Evolutionary conservation across 2,888 invertebrate species (phyloP).

Genomic region (Drosophila parthenogenetica): DNA sequence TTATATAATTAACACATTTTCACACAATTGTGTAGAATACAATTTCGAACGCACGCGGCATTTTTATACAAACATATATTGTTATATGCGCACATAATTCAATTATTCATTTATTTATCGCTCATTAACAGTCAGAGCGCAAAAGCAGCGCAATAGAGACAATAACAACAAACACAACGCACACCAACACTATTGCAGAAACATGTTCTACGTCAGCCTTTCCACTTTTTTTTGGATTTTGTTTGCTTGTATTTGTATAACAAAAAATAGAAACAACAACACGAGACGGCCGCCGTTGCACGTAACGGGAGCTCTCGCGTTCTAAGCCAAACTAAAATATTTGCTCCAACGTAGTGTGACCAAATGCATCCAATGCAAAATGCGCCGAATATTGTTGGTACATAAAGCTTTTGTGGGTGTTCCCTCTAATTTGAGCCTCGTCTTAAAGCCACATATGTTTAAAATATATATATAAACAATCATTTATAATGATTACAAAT

Average conservation of each 20-base stretch:
- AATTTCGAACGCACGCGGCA: slow-evolving; percentile 49
- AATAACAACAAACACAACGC: slow-evolving; percentile 53
- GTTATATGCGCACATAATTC: slow-evolving; percentile 64
- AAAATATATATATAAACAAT: not conserved
- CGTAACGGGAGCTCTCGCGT: slow-evolving; percentile 65
- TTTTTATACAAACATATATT: slow-evolving; percentile 36
- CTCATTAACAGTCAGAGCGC: slow-evolving; percentile 69
- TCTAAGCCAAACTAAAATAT: slow-evolving; percentile 73
- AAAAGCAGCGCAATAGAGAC: slow-evolving; percentile 49
- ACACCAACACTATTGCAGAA: slow-evolving; percentile 72
- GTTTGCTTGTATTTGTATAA: slow-evolving; percentile 57
- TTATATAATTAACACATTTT: slow-evolving; percentile 77
- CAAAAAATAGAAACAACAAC: slow-evolving; percentile 61
- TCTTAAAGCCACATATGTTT: not conserved
- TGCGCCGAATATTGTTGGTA: not conserved
- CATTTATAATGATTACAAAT: not conserved
- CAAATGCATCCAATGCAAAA: slow-evolving; percentile 18
- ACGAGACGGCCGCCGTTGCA: slow-evolving; percentile 52
- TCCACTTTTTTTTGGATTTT: slow-evolving; percentile 42
- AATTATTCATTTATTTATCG: slow-evolving; percentile 80
- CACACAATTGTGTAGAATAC: slow-evolving; percentile 44
- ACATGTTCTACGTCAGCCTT: slow-evolving; percentile 71
- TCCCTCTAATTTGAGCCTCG: not conserved
- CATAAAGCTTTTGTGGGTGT: slow-evolving; percentile 2
- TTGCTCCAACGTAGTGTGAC: slow-evolving; percentile 57